Conservation (phyloP, 92 coral and sea anemone genomes). For the Paramuricea clavata region DNA sequence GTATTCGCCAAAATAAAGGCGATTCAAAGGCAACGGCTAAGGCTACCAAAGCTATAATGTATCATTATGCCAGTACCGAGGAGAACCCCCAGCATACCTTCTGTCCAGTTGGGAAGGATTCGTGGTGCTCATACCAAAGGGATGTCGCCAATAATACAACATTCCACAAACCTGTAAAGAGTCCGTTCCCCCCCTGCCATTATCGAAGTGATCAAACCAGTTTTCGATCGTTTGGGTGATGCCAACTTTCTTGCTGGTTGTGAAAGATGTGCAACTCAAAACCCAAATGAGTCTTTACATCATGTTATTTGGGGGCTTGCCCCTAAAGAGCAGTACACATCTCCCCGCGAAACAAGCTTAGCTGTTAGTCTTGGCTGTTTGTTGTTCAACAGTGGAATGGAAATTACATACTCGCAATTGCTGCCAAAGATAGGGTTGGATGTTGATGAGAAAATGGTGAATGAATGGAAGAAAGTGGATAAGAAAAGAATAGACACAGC, state of each 20-base stretch:
- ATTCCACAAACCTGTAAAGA: no score
- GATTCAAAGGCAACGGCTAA: no score
- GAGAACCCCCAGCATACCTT: constrained; percentile 57
- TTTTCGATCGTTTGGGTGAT: no score
- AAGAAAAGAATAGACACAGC: constrained; percentile 35
- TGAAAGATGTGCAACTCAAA: no score
- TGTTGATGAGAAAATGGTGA: no score
- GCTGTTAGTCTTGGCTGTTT: constrained; percentile 64
- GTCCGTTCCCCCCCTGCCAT: constrained; percentile 60
- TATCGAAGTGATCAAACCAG: no score
- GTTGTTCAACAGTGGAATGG: no score
- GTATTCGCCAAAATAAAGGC: constrained; percentile 49
- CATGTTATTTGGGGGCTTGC: constrained; percentile 71
- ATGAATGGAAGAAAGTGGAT: constrained; percentile 49
- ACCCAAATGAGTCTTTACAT: constrained; percentile 53
- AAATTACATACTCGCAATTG: constrained; percentile 27
- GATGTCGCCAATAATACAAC: no score
- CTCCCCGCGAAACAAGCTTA: constrained; percentile 44
- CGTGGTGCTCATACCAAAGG: no score
- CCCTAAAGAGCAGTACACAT: constrained; percentile 62
- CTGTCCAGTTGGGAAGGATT: constrained; percentile 50
- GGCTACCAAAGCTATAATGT: no score
- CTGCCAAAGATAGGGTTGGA: constrained; percentile 39
- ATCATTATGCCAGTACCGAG: no score
- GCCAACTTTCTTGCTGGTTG: no score